Evolutionary conservation across 1,140 invertebrate genomes (phyloP), one percentile per base, ranked within the genome.

Genomic region (Drosophila micromelanica): DNA sequence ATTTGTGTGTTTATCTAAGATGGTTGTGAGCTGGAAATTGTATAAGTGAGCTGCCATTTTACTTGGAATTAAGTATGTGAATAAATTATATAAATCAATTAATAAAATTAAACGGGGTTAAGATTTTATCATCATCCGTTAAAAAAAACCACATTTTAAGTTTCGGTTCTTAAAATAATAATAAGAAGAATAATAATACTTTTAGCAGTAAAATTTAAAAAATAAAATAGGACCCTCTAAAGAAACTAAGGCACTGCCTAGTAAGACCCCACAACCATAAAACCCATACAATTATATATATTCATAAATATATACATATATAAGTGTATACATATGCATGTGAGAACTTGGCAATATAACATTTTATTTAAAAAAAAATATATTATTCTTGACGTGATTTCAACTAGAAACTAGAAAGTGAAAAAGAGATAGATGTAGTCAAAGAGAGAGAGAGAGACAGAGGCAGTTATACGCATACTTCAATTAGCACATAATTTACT

Each of bases 401-500:
- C 11, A n/a, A 42, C 27, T 37, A 6, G 5, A 6, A 15, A 17
- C 27, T 32, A 13, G n/a, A 48, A 20, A 27, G 5, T 12, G 37
- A 6, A 15, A 42, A 9, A 11, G 17, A 0, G n/a, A 20, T 20
- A 27, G n/a, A 48, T 35, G 15, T 9, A 8, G n/a, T 13, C 5
- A 64, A 6, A n/a, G 27, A 15, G 40, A 17, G 9, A 5, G n/a
- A 30, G 6, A 30, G 63, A n/a, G n/a, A n/a, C n/a, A 51, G 13
- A 35, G 37, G 52, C 38, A 54, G 68, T 62, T 62, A 46, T 51
- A 74, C 69, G 70, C 74, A 80, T 71, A 86, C 78, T 86, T 86
- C 81, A 86, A 86, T 87, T 87, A 86, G 82, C 81, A 87, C 65
- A 86, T 87, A 78, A 86, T 87, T 86, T 81, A 86, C 81, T 81